Base-by-base conservation (phyloP, 2,888 invertebrate species). In the Pilophorus perplexus region DNA sequence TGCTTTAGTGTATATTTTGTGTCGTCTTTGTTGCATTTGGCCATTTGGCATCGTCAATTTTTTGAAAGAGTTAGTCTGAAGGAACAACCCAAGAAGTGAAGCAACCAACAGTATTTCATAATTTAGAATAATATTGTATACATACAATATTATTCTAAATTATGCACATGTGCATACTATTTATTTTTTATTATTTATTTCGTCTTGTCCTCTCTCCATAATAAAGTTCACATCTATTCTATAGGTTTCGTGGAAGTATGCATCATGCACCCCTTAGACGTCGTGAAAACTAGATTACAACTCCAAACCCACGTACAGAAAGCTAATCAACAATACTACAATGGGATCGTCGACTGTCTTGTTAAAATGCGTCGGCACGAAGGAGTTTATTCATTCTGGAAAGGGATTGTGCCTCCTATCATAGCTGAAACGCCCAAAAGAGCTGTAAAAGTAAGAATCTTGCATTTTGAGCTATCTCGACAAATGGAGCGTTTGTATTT, bases 181-280 rank as follows among this genome's bases (percentile, higher is more conserved):
- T n/a, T n/a, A n/a, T n/a, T n/a, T n/a, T n/a, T n/a, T n/a, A n/a
- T n/a, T n/a, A n/a, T n/a, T n/a, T n/a, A n/a, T n/a, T n/a, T n/a
- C n/a, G n/a, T n/a, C n/a, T n/a, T n/a, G n/a, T n/a, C n/a, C n/a
- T n/a, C n/a, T n/a, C n/a, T n/a, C n/a, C n/a, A n/a, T n/a, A n/a
- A n/a, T n/a, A 33, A 33, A 10, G 10, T 33, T 33, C n/a, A n/a
- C n/a, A n/a, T n/a, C 28, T 52, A 20, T 16, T 67, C 44, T 72
- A 23, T 71, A 82, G 88, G 88, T 38, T 93, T 96, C 78, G 85
- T 94, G 54, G 95, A 96, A 83, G 93, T 95, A 69, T 93, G 91
- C 76, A 87, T 95, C 59, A 96, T 96, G 95, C 95, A 96, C 79
- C 96, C 96, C 0, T 79, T 96, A 76, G 96, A 96, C 78, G 82